These are phyloP conservation scores for Lasioglossum zephyrum DNA, from an alignment of 2,888 invertebrate genomes.

Conservation along the genomic window DNA sequence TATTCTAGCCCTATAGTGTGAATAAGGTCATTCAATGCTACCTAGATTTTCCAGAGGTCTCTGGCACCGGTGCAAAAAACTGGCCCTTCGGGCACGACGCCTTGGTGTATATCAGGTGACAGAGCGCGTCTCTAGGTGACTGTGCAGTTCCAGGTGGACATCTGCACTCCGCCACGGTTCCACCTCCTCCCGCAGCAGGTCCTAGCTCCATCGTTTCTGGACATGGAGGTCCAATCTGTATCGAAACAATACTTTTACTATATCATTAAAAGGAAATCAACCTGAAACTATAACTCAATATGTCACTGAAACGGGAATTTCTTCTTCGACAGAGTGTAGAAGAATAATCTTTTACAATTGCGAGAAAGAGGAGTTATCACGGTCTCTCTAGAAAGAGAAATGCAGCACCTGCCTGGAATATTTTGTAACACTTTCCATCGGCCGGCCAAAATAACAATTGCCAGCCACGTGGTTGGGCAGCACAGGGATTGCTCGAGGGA, in stretches of 20 bases:
- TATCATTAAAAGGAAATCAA: neutral
- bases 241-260: neutral
- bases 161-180: conserved; percentile 91
- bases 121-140: conserved; percentile 88
- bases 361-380: conserved; percentile 21
- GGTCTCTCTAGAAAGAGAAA: conserved; percentile 46
- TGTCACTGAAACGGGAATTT: neutral
- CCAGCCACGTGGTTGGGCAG: conserved; percentile 92
- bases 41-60: conserved; percentile 76
- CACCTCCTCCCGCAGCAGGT: conserved; percentile 86
- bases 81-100: conserved; percentile 91
- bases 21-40: conserved; percentile 44
- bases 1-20: neutral
- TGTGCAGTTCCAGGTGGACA: conserved; percentile 93
- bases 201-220: conserved; percentile 93
- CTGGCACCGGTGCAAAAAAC: conserved; percentile 90
- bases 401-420: conserved; percentile 88
- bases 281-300: neutral
- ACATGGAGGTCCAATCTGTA: conserved; percentile 90
- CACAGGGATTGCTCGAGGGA: conserved; percentile 92
- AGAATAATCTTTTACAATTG: neutral
- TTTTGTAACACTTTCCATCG: conserved; percentile 94
- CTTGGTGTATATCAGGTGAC: conserved; percentile 90
- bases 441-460: conserved; percentile 93
- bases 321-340: neutral